Percentiles rank a stretch among this genome's conserved stretches.
These are phyloP conservation scores for Nothoprocta perdicaria DNA, from an alignment of 2,113 vertebrate genomes.

Conservation along the genomic window DNA sequence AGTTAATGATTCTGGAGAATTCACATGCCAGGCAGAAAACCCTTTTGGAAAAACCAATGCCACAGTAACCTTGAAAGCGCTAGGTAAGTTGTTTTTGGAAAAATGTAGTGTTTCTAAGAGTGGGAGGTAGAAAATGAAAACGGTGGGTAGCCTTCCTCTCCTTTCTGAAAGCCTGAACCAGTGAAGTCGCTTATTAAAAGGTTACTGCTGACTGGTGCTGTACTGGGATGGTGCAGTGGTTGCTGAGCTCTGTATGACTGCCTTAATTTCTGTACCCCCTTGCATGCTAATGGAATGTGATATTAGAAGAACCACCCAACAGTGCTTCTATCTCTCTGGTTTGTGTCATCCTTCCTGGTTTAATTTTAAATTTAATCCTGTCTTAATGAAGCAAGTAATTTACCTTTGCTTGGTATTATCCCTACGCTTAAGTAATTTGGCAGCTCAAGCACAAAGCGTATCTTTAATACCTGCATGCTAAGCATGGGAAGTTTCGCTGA, in stretches of 20 bases:
- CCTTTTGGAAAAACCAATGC: slow-evolving; percentile 82
- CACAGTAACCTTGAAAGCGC: slow-evolving; percentile 88
- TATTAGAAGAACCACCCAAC: neutral
- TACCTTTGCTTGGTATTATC: neutral
- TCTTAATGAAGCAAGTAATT: slow-evolving; percentile 21
- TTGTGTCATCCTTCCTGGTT: slow-evolving; percentile 14
- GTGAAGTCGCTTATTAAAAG: slow-evolving; percentile 36
- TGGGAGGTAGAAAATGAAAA: slow-evolving; percentile 24
- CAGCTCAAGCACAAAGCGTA: neutral
- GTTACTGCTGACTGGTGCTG: slow-evolving; percentile 9
- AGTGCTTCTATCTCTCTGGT: neutral
- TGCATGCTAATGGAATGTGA: neutral
- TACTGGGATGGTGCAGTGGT: neutral
- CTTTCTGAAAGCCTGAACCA: neutral
- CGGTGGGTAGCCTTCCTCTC: neutral
- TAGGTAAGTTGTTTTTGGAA: slow-evolving; percentile 82
- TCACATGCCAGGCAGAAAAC: slow-evolving; percentile 90
- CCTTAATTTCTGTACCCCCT: neutral
- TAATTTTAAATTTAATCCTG: neutral
- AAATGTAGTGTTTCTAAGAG: slow-evolving; percentile 49
- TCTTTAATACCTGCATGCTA: neutral
- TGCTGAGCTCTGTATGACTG: neutral
- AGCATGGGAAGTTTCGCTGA: neutral
- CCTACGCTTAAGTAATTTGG: neutral
- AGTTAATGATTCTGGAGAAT: slow-evolving; percentile 86